Evolutionary conservation across 1,140 invertebrate genomes (phyloP), one percentile per base, ranked within the genome.

Genomic region (Drosophila biarmipes): DNA sequence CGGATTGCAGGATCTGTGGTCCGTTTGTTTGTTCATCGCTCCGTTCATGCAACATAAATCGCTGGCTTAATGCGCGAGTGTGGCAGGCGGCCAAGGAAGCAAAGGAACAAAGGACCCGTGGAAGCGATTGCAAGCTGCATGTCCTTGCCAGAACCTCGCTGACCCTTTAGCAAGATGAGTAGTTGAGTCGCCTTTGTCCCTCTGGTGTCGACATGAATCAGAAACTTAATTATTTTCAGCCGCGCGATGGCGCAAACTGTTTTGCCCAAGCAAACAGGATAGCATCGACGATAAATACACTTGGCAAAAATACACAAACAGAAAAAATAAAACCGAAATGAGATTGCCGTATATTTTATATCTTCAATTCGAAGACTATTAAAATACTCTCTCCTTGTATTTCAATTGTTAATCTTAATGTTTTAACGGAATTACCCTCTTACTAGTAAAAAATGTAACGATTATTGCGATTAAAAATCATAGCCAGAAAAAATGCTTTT

Each of bases 211-310:
- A 86, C 82, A 87, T 89, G 82, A 87, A 89, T 89, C 82, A 87
- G 74, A 87, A 87, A 87, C 82, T 87, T 87, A 89, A 87, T 89
- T 87, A 82, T 87, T 87, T 87, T 87, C 82, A 79, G 82, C 71
- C 84, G 69, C 71, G 73, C 64, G 74, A 63, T 87, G 78, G 69
- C 5, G 51, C 59, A 78, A 86, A 75, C 59, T 75, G 62, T 63
- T 87, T 78, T 67, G 56, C 29, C 40, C 74, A 82, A 87, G 78
- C 74, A 75, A 87, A 74, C 74, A 63, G 46, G 48, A 61, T 52
- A 21, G 27, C 57, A 59, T 7, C 48, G 49, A 37, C 15, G 19
- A 57, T 34, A 42, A 49, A 31, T 31, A 17, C 46, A 31, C 27
- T 5, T 8, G n/a, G 3, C 0, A 27, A 46, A 46, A 46, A 4